These are phyloP conservation scores for Zeugodacus cucurbitae DNA, from an alignment of 1,140 invertebrate species.

Conservation along the genomic window DNA sequence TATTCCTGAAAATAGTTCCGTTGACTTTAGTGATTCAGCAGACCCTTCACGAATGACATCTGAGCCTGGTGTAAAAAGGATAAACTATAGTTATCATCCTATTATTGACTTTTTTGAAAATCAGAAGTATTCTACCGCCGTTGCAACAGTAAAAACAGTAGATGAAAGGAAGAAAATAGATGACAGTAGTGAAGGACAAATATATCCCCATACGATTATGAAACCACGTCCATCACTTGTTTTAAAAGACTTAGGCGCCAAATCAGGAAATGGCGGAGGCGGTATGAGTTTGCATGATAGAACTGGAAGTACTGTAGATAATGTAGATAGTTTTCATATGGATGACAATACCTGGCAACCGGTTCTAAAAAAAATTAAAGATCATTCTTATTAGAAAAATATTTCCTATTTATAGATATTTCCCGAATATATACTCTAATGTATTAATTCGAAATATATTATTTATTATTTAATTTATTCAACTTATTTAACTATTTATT, in stretches of 20 bases:
- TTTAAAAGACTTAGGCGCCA: constrained; percentile 46
- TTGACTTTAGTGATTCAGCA: neutral
- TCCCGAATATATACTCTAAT: neutral
- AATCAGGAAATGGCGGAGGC: constrained; percentile 44
- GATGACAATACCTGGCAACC: constrained; percentile 61
- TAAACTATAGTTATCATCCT: constrained; percentile 87
- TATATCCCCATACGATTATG: constrained; percentile 41
- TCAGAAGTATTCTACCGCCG: constrained; percentile 46
- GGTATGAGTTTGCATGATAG: constrained; percentile 45
- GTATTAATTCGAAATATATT: neutral
- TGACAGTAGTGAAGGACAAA: constrained; percentile 15
- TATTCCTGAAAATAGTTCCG: neutral
- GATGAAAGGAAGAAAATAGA: neutral
- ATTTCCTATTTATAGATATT: neutral
- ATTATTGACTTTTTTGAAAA: constrained; percentile 84
- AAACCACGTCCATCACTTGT: neutral
- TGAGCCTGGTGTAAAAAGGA: constrained; percentile 64
- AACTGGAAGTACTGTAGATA: constrained; percentile 42
- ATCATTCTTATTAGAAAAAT: neutral
- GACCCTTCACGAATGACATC: neutral
- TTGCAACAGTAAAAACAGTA: neutral
- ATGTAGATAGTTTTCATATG: constrained; percentile 41
- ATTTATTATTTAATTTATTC: neutral
- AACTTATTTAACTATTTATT: neutral
- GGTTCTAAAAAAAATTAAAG: constrained; percentile 55